Percentiles rank a stretch among this genome's conserved stretches.
phyloP scores from a whole-genome alignment of 2,888 invertebrate genomes.

The Morinoia aosen region DNA sequence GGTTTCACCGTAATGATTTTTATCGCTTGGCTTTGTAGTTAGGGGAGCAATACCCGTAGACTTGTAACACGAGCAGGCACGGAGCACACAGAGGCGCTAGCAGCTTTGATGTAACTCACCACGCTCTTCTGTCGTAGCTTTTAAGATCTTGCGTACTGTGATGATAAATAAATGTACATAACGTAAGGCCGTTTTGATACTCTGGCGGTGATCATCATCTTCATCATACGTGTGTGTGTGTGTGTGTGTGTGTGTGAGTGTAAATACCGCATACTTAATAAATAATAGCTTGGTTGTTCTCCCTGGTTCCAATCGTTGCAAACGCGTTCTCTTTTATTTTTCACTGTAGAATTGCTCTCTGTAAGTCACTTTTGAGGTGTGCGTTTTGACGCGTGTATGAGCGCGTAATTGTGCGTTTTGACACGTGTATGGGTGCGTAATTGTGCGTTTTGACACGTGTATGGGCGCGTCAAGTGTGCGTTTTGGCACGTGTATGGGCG shows the following conservation, averaged over 20 bases:
- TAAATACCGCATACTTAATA: background rate
- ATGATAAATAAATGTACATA: conserved; percentile 15
- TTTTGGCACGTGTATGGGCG: too few relatives aligned
- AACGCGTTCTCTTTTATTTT: background rate
- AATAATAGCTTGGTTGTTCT: background rate
- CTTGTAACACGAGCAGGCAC: background rate
- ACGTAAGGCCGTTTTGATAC: conserved; percentile 5
- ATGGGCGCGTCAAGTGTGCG: too few relatives aligned
- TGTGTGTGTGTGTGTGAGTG: background rate
- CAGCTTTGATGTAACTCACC: background rate
- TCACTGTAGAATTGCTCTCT: background rate
- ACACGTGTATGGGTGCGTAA: background rate
- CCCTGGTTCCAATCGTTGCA: background rate
- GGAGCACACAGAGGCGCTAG: background rate
- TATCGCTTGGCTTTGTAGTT: background rate
- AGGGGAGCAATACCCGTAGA: background rate
- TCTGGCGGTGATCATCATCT: background rate
- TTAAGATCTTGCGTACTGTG: conserved; percentile 37
- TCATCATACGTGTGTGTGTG: background rate
- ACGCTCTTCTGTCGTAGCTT: conserved; percentile 8
- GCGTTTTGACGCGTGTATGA: background rate
- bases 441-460: too few relatives aligned
- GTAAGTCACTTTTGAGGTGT: background rate
- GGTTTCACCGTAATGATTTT: background rate
- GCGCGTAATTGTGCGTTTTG: background rate